Evolutionary conservation across 2,888 invertebrate genomes (phyloP).

Genomic region (Laothoe populi): DNA sequence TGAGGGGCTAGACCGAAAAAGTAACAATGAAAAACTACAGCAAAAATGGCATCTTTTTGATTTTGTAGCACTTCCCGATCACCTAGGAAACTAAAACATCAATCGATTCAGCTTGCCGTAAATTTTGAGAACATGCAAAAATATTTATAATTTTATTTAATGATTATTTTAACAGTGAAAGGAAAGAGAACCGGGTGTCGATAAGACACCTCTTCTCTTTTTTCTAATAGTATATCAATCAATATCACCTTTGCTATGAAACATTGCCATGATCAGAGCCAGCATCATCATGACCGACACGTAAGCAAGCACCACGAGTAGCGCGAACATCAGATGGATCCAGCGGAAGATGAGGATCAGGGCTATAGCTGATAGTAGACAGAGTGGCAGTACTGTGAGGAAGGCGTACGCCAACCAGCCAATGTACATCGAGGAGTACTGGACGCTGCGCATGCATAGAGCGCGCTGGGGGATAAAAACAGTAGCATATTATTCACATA

Average conservation of each 20-base stretch:
- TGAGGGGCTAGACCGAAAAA: too few relatives aligned
- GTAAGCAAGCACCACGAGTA: slow-evolving; percentile 61
- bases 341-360: slow-evolving; percentile 73
- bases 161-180: too few relatives aligned
- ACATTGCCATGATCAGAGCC: slow-evolving; percentile 72
- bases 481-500: too few relatives aligned
- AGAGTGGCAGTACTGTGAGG: slow-evolving; percentile 63
- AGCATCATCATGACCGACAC: slow-evolving; percentile 66
- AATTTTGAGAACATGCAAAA: too few relatives aligned
- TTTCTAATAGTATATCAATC: slow-evolving; percentile 31
- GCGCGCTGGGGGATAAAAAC: slow-evolving; percentile 51
- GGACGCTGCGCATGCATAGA: slow-evolving; percentile 63
- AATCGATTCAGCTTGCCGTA: too few relatives aligned
- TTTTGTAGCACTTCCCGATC: too few relatives aligned
- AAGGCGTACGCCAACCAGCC: slow-evolving; percentile 67
- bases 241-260: slow-evolving; percentile 63
- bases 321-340: slow-evolving; percentile 64
- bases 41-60: too few relatives aligned
- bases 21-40: too few relatives aligned
- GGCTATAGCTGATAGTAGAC: slow-evolving; percentile 59
- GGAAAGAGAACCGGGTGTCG: too few relatives aligned
- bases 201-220: too few relatives aligned
- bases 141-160: too few relatives aligned
- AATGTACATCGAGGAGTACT: slow-evolving; percentile 62
- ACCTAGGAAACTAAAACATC: too few relatives aligned